Conservation (phyloP, 2,797 vertebrate genomes). For the Alca torda region DNA sequence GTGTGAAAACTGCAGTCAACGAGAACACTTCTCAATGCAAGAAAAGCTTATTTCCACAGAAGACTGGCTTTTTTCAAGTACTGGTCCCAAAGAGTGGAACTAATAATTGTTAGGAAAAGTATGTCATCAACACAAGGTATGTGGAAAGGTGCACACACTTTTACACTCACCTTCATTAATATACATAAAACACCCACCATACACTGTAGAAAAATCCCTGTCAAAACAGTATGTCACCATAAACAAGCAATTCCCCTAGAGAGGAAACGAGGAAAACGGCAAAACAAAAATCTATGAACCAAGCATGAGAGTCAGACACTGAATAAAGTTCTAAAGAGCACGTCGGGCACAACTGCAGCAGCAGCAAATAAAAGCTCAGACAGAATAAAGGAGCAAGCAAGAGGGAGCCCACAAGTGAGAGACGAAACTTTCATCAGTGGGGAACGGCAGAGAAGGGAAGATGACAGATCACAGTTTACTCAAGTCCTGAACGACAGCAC, state of each 20-base stretch:
- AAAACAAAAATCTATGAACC: background rate
- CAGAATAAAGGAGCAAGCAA: background rate
- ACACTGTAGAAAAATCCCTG: background rate
- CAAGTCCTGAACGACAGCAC: background rate
- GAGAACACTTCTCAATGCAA: background rate
- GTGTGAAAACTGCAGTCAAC: background rate
- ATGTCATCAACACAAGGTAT: background rate
- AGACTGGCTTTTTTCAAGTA: background rate
- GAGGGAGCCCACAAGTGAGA: rapidly evolving
- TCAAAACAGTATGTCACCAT: background rate
- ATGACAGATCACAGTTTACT: background rate
- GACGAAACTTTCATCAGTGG: background rate
- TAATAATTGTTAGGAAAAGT: background rate
- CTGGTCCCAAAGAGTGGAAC: background rate
- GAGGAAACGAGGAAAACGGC: background rate
- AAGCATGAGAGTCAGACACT: background rate
- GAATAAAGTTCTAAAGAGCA: background rate
- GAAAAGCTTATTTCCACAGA: background rate
- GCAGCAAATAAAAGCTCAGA: background rate
- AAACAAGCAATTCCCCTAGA: background rate
- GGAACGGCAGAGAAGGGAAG: background rate
- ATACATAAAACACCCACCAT: background rate
- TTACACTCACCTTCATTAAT: background rate
- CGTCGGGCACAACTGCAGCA: background rate
- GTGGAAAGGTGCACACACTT: background rate